These are phyloP conservation scores for Epinotia nisella DNA, from an alignment of 2,888 invertebrate species.

Conservation along the genomic window DNA sequence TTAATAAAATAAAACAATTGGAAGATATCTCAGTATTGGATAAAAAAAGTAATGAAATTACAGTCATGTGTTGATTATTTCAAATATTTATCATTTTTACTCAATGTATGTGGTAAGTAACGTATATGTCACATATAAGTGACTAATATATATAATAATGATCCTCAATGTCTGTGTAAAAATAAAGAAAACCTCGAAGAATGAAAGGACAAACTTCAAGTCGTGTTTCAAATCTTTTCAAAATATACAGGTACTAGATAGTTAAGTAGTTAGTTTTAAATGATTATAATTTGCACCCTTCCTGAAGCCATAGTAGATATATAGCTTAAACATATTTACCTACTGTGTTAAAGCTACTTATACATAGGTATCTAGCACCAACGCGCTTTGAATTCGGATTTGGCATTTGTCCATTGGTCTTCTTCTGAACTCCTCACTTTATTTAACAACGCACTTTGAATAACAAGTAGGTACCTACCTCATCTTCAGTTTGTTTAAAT, in stretches of 20 bases:
- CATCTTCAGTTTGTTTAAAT: background rate
- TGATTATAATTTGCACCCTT: background rate
- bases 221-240: background rate
- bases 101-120: background rate
- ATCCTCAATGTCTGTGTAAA: background rate
- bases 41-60: conserved; percentile 1
- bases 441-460: background rate
- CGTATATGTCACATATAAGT: background rate
- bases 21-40: conserved; percentile 44
- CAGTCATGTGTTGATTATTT: background rate
- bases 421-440: background rate
- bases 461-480: background rate
- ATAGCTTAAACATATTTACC: no score
- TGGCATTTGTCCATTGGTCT: conserved; percentile 17
- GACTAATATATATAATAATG: no score
- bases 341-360: no score
- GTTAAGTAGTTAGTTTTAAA: background rate
- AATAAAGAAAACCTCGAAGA: background rate
- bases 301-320: background rate
- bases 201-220: background rate
- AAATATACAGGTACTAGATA: background rate
- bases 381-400: background rate
- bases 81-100: background rate
- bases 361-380: background rate
- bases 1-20: conserved; percentile 54